Evolutionary conservation across 2,113 vertebrate genomes (phyloP).

Genomic region (Phaetusa simplex): DNA sequence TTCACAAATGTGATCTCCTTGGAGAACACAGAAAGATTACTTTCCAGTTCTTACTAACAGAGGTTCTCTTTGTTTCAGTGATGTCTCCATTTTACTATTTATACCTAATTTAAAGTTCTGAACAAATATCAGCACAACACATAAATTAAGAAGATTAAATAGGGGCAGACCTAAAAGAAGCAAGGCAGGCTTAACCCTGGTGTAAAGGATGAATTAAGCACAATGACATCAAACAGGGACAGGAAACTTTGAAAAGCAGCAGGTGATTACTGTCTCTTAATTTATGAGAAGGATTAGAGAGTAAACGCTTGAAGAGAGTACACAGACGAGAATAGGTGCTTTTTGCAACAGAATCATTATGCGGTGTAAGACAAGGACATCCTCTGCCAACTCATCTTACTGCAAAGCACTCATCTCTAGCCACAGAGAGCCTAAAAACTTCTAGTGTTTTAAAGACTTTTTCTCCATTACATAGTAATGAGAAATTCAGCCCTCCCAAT

Average conservation of each 20-base stretch:
- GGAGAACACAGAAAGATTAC: background rate
- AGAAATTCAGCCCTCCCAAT: background rate
- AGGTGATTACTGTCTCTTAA: conserved; percentile 12
- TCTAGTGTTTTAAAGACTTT: background rate
- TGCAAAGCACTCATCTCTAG: background rate
- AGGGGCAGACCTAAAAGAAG: background rate
- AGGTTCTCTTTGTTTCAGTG: background rate
- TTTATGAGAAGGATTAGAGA: conserved; percentile 20
- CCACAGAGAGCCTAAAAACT: background rate
- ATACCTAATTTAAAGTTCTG: background rate
- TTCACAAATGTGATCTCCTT: background rate
- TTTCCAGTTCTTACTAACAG: background rate
- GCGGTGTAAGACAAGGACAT: background rate
- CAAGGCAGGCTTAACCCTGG: conserved; percentile 2
- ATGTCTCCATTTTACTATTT: background rate
- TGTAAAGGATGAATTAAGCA: background rate
- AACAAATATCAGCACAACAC: background rate
- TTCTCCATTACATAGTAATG: background rate
- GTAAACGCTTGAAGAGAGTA: background rate
- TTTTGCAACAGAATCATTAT: background rate
- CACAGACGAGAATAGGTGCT: background rate
- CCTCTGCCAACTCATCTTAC: background rate
- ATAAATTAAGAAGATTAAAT: conserved; percentile 37
- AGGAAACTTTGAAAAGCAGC: background rate
- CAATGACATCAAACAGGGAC: conserved; percentile 21